Conservation (phyloP, 2,113 vertebrate species). For the Erpornis zantholeuca region DNA sequence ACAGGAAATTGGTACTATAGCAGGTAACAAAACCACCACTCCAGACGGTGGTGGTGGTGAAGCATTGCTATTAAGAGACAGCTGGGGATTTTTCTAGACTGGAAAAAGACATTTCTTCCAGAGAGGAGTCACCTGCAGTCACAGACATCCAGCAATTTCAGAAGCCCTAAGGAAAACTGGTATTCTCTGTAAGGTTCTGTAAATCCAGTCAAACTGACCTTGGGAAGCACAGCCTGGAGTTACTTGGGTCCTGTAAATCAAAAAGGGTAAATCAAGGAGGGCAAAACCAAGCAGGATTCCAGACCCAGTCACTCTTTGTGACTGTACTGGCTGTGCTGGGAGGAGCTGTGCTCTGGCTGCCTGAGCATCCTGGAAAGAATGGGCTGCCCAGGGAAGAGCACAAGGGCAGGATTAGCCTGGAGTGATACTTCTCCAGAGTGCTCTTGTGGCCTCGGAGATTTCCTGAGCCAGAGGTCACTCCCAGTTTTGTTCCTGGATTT, state of each 20-base stretch:
- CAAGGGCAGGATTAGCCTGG: not conserved
- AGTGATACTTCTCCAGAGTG: not conserved
- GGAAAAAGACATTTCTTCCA: not conserved
- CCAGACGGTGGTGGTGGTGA: not conserved
- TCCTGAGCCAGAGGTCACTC: not conserved
- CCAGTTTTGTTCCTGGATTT: not conserved
- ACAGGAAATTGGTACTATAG: slow-evolving; percentile 77
- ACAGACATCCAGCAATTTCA: not conserved
- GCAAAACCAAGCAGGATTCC: not conserved
- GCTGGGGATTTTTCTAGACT: not conserved
- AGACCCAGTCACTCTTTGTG: not conserved
- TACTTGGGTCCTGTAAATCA: not conserved
- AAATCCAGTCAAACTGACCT: not conserved
- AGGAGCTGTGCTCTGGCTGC: not conserved
- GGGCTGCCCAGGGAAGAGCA: not conserved
- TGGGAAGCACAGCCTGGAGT: not conserved
- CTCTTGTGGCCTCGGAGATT: rapidly evolving
- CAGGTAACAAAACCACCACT: slow-evolving; percentile 64
- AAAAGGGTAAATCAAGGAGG: not conserved
- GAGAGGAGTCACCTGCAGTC: not conserved
- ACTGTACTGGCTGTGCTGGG: not conserved
- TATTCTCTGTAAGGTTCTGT: not conserved
- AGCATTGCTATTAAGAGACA: not conserved
- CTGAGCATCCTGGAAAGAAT: not conserved
- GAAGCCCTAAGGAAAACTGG: not conserved